Evolutionary conservation across 2,113 vertebrate genomes (phyloP), one percentile per base, ranked within the genome.

Genomic region (Chroicocephalus ridibundus): DNA sequence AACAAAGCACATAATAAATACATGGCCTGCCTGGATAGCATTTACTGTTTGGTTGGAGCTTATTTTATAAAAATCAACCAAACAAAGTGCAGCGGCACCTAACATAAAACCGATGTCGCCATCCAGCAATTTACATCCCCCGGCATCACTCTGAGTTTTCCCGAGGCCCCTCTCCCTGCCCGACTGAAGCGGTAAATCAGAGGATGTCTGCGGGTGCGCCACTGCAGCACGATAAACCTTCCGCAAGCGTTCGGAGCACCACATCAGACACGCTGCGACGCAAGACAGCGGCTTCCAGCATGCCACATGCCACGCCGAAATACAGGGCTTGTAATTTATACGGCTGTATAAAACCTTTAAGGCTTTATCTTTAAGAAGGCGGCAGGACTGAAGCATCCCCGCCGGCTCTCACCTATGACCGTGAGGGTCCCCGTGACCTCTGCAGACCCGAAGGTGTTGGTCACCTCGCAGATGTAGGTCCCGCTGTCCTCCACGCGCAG

Each of bases 401-500:
- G 0, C 36, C 6, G 0, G n/a, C 7, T 86, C 98, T 98, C 96
- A 99, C 99, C 99, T 26, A 99, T 99, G 94, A 99, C 98, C 0
- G 98, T 99, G 96, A 99, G 99, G 97, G 98, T 98, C 90, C 99
- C 99, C 0, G 99, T 99, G 98, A 99, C 99, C 97, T 99, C 99
- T 86, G 99, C 99, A 11, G 99, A 99, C 86, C 99, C 99, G 4
- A 99, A 99, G 97, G 99, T 99, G 97, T 99, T 99, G 96, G 99
- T 99, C 97, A 99, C 99, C 97, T 99, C 99, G 69, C 99, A 99
- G 95, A 99, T 99, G 98, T 99, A 99, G 96, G 99, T 99, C 51
- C 99, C 99, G 2, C 99, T 99, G 98, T 99, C 99, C 97, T 99
- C 99, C 4, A 99, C 98, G 25, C 99, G 98, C 94, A 99, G 97